Percentiles rank a stretch among this genome's conserved stretches.
These are phyloP conservation scores for Actinia tenebrosa DNA, from an alignment of 64 coral and sea anemone genomes.

Conservation along the genomic window DNA sequence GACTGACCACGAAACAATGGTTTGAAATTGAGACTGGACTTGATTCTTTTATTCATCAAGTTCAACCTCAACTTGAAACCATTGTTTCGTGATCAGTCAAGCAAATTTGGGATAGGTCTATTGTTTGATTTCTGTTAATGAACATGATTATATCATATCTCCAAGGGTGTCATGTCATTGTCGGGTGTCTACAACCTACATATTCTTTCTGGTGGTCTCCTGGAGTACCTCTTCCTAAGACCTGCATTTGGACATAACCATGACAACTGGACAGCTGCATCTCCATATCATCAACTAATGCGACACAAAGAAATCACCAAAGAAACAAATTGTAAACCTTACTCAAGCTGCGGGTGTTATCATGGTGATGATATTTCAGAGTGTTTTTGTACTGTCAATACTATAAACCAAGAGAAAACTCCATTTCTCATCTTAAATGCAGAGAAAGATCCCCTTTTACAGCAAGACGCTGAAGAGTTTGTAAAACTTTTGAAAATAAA, in stretches of 20 bases:
- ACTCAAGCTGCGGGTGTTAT: neutral
- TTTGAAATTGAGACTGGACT: too few species aligned
- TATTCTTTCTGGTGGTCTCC: conserved; percentile 31
- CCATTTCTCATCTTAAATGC: conserved; percentile 23
- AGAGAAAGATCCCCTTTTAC: neutral
- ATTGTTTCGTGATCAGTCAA: too few species aligned
- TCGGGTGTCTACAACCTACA: conserved; percentile 56
- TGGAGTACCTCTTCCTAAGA: conserved; percentile 29
- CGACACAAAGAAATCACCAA: neutral
- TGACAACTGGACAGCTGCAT: conserved; percentile 18
- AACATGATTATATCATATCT: neutral
- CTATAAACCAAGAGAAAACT: neutral
- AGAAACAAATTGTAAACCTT: neutral
- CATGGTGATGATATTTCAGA: neutral
- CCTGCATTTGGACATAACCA: conserved; percentile 41
- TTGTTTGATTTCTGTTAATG: neutral
- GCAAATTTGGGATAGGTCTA: too few species aligned
- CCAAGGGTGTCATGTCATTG: conserved; percentile 51
- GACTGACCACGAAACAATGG: too few species aligned
- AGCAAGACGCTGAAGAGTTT: conserved; percentile 7
- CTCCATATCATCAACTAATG: conserved; percentile 31
- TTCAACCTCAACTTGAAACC: too few species aligned
- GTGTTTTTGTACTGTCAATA: neutral
- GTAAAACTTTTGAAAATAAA: neutral
- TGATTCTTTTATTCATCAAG: too few species aligned